These are phyloP conservation scores for Hoplostethus mediterraneus DNA, from an alignment of 2,797 vertebrate genomes.

Conservation along the genomic window DNA sequence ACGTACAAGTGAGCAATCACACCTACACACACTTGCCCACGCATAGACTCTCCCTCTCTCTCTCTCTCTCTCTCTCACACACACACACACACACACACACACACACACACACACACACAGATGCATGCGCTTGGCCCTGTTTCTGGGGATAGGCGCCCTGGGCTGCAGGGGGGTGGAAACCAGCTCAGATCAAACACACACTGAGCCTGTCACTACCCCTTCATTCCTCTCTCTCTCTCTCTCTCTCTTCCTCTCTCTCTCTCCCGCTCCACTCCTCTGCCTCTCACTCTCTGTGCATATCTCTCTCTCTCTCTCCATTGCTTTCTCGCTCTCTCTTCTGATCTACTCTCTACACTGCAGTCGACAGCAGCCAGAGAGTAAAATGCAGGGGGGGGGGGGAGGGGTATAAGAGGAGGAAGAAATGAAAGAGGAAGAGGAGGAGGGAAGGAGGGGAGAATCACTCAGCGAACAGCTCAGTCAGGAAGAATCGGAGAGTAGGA, in stretches of 20 bases:
- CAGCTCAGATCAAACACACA: slow-evolving; percentile 66
- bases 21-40: neutral
- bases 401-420: slow-evolving; percentile 35
- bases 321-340: slow-evolving; percentile 4
- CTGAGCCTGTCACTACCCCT: slow-evolving; percentile 51
- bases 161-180: slow-evolving; percentile 43
- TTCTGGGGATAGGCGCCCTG: slow-evolving; percentile 48
- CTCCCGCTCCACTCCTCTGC: slow-evolving; percentile 38
- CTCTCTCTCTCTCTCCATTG: neutral
- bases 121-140: slow-evolving; percentile 56
- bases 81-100: slow-evolving; percentile 15
- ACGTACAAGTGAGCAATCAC: neutral
- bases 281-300: slow-evolving; percentile 6
- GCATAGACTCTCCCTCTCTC: neutral
- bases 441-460: neutral
- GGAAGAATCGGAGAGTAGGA: slow-evolving; percentile 46
- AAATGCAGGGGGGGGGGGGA: slow-evolving; percentile 36
- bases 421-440: neutral
- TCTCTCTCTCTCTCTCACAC: neutral
- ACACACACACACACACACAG: slow-evolving; percentile 20
- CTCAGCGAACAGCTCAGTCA: slow-evolving; percentile 1
- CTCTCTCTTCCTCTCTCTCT: slow-evolving; percentile 15
- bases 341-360: slow-evolving; percentile 60
- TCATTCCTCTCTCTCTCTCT: slow-evolving; percentile 23
- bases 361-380: slow-evolving; percentile 49